Evolutionary conservation across 2,888 invertebrate genomes (phyloP).

Genomic region (Dynastes grantii): DNA sequence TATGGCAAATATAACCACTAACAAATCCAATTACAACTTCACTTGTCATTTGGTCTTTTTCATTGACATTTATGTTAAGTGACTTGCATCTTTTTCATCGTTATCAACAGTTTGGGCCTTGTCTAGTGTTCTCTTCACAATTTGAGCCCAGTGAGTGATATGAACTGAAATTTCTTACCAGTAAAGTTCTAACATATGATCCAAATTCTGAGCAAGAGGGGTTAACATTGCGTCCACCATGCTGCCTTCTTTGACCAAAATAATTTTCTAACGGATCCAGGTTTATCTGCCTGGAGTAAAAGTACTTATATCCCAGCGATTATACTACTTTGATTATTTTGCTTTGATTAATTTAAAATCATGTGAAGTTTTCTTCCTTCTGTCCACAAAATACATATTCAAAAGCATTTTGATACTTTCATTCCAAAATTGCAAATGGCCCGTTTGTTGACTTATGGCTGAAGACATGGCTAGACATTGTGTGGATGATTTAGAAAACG

Average conservation of each 20-base stretch:
- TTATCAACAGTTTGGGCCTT: not conserved
- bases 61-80: not conserved
- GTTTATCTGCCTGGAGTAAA: conserved; percentile 40
- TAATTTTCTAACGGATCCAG: conserved; percentile 55
- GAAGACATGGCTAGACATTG: not conserved
- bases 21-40: not conserved
- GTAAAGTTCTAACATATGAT: conserved; percentile 50
- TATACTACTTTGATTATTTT: not conserved
- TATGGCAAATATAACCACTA: not conserved
- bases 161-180: conserved; percentile 54
- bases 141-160: conserved; percentile 50
- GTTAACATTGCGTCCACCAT: conserved; percentile 52
- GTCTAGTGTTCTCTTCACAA: too few species aligned
- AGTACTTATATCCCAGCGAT: too few species aligned
- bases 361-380: not conserved
- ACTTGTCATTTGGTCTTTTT: too few species aligned
- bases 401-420: not conserved
- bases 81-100: not conserved
- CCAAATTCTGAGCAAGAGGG: conserved; percentile 28
- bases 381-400: conserved; percentile 39
- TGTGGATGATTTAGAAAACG: too few species aligned
- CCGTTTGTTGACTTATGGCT: not conserved
- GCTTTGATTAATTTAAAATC: not conserved
- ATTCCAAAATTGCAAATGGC: not conserved
- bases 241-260: conserved; percentile 50